Percentiles rank a stretch among this genome's conserved stretches.
Evolutionary conservation across 2,888 invertebrate genomes (phyloP).

Genomic region (Eupithecia subfuscata): DNA sequence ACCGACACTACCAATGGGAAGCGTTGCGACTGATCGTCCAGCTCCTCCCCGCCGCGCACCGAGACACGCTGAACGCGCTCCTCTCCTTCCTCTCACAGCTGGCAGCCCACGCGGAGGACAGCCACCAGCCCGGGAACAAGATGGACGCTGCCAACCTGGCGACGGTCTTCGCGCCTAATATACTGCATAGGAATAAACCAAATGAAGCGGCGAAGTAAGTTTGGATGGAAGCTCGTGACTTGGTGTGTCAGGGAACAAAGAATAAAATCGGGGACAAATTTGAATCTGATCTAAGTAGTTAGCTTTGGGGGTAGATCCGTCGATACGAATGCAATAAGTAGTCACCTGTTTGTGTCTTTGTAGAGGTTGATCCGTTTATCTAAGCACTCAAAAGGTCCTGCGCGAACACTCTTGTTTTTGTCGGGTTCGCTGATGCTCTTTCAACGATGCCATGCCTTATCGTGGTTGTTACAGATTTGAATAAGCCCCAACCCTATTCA

Average conservation of each 20-base stretch:
- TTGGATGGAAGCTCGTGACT: not conserved
- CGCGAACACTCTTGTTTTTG: too few relatives aligned
- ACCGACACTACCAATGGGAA: constrained; percentile 91
- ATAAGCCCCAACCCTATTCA: not conserved
- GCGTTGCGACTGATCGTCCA: constrained; percentile 93
- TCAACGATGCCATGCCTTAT: too few relatives aligned
- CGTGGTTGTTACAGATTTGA: not conserved
- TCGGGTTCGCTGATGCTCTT: too few relatives aligned
- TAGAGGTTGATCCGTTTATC: too few relatives aligned
- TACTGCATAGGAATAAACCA: constrained; percentile 91
- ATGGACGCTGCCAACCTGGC: constrained; percentile 97
- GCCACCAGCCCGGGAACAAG: constrained; percentile 90
- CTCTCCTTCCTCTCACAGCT: constrained; percentile 92
- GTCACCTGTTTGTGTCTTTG: too few relatives aligned
- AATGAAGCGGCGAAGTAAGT: constrained; percentile 78
- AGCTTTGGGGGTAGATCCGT: too few relatives aligned
- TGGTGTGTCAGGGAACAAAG: not conserved
- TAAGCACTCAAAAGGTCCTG: too few relatives aligned
- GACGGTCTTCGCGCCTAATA: constrained; percentile 97
- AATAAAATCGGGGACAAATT: too few relatives aligned
- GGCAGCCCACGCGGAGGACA: constrained; percentile 88
- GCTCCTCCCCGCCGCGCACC: constrained; percentile 92
- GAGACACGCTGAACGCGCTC: constrained; percentile 94
- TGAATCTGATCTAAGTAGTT: too few relatives aligned
- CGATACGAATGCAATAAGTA: too few relatives aligned